phyloP scores from a whole-genome alignment of 1,140 invertebrate genomes.

The Globodera ellingtonae region DNA sequence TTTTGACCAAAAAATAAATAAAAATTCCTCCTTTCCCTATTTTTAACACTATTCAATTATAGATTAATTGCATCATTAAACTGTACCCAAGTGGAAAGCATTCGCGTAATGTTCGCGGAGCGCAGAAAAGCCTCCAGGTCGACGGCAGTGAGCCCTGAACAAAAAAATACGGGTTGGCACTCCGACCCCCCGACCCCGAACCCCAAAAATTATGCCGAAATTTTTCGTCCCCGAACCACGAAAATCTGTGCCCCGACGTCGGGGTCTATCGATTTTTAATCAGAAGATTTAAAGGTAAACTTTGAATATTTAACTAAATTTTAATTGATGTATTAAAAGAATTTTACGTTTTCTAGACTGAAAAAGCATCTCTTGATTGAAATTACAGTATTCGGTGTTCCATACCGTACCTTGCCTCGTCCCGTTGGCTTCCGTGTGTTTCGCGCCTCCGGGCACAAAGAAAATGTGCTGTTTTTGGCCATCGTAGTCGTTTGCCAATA shows the following conservation, averaged over 20 bases:
- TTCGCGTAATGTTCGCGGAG: slow-evolving; percentile 35
- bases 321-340: too few relatives aligned
- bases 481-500: background rate
- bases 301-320: too few relatives aligned
- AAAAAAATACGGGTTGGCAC: background rate
- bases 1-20: too few relatives aligned
- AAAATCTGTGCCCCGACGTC: too few relatives aligned
- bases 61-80: too few relatives aligned
- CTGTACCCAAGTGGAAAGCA: slow-evolving; percentile 12
- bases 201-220: background rate
- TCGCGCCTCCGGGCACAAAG: background rate
- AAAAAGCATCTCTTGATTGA: too few relatives aligned
- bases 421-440: background rate
- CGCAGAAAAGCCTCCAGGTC: slow-evolving; percentile 51
- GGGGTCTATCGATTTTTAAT: too few relatives aligned
- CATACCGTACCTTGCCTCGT: background rate
- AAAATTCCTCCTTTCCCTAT: too few relatives aligned
- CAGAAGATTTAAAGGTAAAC: too few relatives aligned
- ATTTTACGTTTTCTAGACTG: too few relatives aligned
- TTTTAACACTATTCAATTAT: too few relatives aligned
- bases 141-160: background rate
- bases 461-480: background rate
- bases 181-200: background rate
- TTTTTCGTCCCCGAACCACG: background rate
- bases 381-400: too few relatives aligned